Base-by-base conservation (phyloP, 2,888 invertebrate genomes). In the Drosophila melanosoma region DNA sequence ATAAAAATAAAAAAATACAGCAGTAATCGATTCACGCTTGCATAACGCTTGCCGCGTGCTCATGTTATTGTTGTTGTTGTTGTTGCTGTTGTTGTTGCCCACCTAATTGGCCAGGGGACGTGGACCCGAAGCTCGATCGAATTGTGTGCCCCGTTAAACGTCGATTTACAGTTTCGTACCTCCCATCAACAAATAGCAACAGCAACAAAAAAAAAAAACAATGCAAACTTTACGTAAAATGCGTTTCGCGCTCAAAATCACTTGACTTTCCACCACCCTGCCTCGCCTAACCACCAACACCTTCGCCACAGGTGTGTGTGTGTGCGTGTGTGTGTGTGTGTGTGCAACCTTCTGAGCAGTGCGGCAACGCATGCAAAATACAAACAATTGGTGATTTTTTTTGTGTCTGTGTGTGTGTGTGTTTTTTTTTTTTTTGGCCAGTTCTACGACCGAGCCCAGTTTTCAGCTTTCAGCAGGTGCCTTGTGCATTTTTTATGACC, bases 301-400 rank as follows among this genome's bases (percentile, higher is more conserved):
- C 40, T 4, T 10, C 38, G 17, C 3, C 38, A 38, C 17, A 40
- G 38, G 38, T 40, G 38, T 17, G 10, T 20, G 69, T 29, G 29
- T 29, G 40, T 40, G 40, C 8, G 10, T 20, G 69, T 75, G 38
- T n/a, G 38, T 17, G 10, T 20, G 69, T 76, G 40, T 40, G 40
- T n/a, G 10, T 20, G 69, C 76, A 83, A 86, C 83, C 87, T 83
- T 83, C 87, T 83, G 74, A 78, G 49, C 61, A 73, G 63, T 74
- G 71, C 73, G 83, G 72, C 77, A 35, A 49, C 74, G 87, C 87
- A 83, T 83, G 83, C 83, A 51, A 86, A 83, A 86, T 86, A 69
- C 67, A 69, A 45, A 45, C 12, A 15, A 45, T 23, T 23, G 1
- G 15, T 15, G 15, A 36, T 40, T 38, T 38, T 17, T 38, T 3